A percentile compares a stretch with the other conserved stretches of the same genome.
phyloP scores from a whole-genome alignment of 2,797 vertebrate genomes.

The Tapera naevia region DNA sequence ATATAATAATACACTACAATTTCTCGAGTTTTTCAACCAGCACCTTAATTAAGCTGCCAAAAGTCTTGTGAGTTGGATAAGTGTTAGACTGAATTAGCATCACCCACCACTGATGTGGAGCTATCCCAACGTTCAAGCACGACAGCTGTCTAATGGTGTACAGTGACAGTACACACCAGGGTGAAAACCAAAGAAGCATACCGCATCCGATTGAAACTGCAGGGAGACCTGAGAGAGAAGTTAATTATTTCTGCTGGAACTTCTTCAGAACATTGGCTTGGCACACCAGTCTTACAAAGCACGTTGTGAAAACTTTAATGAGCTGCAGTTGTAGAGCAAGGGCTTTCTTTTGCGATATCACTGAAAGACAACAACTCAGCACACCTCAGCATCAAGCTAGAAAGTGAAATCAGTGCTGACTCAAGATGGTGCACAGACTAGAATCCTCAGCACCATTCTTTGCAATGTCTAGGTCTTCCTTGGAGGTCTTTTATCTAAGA shows the following conservation, averaged over 20 bases:
- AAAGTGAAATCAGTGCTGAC: background rate
- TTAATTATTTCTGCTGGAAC: conserved; percentile 61
- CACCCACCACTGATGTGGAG: background rate
- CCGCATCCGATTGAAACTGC: conserved; percentile 54
- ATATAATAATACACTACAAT: background rate
- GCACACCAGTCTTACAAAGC: background rate
- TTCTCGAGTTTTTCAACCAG: background rate
- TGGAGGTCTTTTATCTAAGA: background rate
- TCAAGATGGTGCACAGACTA: background rate
- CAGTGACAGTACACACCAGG: conserved; percentile 40
- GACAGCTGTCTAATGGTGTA: conserved; percentile 60
- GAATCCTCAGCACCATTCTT: background rate
- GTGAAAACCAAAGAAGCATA: background rate
- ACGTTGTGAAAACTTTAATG: background rate
- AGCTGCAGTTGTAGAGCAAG: background rate
- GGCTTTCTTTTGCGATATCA: background rate
- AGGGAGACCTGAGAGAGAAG: conserved; percentile 33
- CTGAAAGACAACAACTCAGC: background rate
- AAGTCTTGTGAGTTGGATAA: conserved; percentile 1
- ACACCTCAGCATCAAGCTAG: background rate
- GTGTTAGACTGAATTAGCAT: background rate
- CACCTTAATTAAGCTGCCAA: conserved; percentile 5
- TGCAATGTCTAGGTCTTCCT: background rate
- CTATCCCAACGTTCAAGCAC: conserved; percentile 32
- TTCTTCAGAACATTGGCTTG: conserved; percentile 52